Percentiles rank a stretch among this genome's conserved stretches.
These are phyloP conservation scores for Vesta saturnalis DNA, from an alignment of 2,888 invertebrate genomes.

Conservation along the genomic window DNA sequence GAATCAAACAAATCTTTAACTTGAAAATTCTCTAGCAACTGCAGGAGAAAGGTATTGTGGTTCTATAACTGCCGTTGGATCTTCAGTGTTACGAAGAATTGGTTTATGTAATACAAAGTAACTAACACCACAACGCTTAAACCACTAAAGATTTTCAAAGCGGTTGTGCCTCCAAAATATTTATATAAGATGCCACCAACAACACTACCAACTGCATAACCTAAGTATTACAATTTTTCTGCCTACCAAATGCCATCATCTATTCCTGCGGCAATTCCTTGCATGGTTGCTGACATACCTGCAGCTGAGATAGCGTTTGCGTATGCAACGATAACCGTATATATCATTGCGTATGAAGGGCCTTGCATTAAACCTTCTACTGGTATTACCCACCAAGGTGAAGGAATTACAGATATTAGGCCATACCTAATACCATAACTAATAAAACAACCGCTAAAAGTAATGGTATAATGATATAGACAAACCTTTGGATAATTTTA, in stretches of 20 bases:
- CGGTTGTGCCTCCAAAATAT: conserved; percentile 68
- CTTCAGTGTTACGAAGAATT: conserved; percentile 50
- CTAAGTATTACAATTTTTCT: conserved; percentile 59
- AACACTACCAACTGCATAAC: conserved; percentile 80
- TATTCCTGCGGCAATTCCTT: conserved; percentile 88
- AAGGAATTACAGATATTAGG: conserved; percentile 78
- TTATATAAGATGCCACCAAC: conserved; percentile 77
- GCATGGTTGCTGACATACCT: conserved; percentile 83
- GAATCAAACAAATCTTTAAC: too few species aligned
- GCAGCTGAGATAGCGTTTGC: conserved; percentile 66
- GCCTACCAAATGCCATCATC: conserved; percentile 83
- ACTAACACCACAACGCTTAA: conserved; percentile 61
- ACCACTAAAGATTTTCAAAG: conserved; percentile 65
- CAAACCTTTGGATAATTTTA: conserved; percentile 80
- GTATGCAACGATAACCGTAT: conserved; percentile 80
- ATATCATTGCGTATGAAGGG: conserved; percentile 87
- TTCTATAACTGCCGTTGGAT: conserved; percentile 36
- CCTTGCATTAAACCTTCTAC: conserved; percentile 86
- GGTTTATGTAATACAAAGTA: conserved; percentile 62
- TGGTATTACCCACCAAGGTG: conserved; percentile 85
- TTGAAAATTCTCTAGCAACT: conserved; percentile 36
- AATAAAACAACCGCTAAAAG: conserved; percentile 80
- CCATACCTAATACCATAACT: conserved; percentile 80
- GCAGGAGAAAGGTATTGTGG: conserved; percentile 47
- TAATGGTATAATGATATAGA: conserved; percentile 81